A percentile compares a stretch with the other conserved stretches of the same genome.
Conservation (phyloP, 2,797 vertebrate genomes). For the Austrolebias charrua region DNA sequence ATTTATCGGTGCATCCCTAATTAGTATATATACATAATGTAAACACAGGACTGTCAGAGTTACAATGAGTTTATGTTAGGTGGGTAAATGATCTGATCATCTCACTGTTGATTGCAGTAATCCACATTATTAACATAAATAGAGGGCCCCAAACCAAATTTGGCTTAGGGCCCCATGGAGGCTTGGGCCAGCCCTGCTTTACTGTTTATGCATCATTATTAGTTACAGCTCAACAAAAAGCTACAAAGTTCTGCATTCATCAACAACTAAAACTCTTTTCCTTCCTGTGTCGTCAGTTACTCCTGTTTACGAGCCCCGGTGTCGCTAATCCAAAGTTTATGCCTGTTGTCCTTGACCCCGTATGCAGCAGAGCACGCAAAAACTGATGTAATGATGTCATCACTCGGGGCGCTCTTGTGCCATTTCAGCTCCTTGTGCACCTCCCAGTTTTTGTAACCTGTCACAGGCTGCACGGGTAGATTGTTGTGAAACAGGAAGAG, state of each 20-base stretch:
- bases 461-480: too few relatives aligned
- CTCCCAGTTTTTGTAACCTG: not conserved
- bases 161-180: too few relatives aligned
- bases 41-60: too few relatives aligned
- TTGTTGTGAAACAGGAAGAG: too few relatives aligned
- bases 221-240: slow-evolving; percentile 3
- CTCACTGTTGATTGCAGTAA: too few relatives aligned
- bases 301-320: not conserved
- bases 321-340: not conserved
- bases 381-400: not conserved
- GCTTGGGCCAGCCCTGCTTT: too few relatives aligned
- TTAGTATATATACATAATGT: too few relatives aligned
- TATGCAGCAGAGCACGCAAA: not conserved
- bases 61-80: too few relatives aligned
- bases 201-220: not conserved
- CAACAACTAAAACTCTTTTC: not conserved
- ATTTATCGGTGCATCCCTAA: too few relatives aligned
- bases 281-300: not conserved
- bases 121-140: too few relatives aligned
- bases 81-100: too few relatives aligned
- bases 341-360: not conserved
- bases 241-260: not conserved
- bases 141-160: too few relatives aligned
- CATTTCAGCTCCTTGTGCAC: not conserved
- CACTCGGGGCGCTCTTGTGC: not conserved